Conservation (phyloP, 2,888 invertebrate genomes). For the Sericinus montela region DNA sequence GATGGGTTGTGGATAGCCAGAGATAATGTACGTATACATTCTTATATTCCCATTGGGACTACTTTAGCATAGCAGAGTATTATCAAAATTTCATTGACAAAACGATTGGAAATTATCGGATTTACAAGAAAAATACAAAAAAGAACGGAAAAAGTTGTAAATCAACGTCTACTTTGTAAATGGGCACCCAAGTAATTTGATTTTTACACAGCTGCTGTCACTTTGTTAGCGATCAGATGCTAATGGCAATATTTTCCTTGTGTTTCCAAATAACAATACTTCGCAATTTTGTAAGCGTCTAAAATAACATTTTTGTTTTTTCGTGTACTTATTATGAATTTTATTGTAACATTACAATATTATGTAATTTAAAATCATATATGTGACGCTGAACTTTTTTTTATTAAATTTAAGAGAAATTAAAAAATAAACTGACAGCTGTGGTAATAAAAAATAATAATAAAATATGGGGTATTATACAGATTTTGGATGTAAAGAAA, state of each 20-base stretch:
- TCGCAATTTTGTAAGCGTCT: constrained; percentile 11
- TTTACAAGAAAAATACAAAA: not conserved
- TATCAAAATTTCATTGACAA: not conserved
- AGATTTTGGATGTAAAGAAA: no score
- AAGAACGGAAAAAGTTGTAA: constrained; percentile 7
- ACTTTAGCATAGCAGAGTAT: not conserved
- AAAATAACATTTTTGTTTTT: no score
- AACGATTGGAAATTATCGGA: not conserved
- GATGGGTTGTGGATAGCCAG: constrained; percentile 54
- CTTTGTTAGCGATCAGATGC: constrained; percentile 23
- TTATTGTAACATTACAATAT: no score
- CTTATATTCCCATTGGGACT: not conserved
- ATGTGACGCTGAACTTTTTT: no score
- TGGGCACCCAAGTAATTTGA: constrained; percentile 3
- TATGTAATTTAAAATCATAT: no score
- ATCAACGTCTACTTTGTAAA: constrained; percentile 9
- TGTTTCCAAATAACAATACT: constrained; percentile 3
- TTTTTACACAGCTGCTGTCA: constrained; percentile 20
- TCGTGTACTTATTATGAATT: no score
- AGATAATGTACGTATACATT: no score
- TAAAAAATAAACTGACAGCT: no score
- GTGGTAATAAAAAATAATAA: no score
- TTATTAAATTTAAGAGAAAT: no score
- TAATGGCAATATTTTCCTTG: constrained; percentile 19
- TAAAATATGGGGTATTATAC: no score